Percentiles rank a stretch among this genome's conserved stretches.
Conservation (phyloP, 2,888 invertebrate species). For the Pimpla rufipes region DNA sequence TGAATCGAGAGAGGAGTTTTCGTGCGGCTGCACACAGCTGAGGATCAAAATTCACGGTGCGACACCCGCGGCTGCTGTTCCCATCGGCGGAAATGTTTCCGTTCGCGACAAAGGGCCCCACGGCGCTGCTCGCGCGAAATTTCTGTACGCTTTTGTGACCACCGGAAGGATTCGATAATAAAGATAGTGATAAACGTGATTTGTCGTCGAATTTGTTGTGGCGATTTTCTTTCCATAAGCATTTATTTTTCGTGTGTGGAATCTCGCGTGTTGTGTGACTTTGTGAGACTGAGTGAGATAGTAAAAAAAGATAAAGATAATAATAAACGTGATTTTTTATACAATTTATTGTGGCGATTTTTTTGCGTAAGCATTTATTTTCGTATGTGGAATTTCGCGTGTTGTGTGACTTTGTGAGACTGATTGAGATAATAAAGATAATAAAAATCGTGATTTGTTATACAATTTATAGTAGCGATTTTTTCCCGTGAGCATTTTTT, state of each 20-base stretch:
- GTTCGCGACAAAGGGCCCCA: slow-evolving; percentile 51
- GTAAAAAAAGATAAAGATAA: not conserved
- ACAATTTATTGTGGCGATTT: too few species aligned
- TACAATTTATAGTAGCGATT: too few species aligned
- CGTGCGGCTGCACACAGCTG: not conserved
- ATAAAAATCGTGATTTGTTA: too few species aligned
- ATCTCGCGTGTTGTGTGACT: slow-evolving; percentile 2
- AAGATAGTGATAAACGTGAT: not conserved
- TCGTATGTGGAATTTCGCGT: not conserved
- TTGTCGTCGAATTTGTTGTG: not conserved
- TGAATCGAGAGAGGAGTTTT: too few species aligned
- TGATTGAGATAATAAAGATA: too few species aligned
- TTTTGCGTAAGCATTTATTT: too few species aligned
- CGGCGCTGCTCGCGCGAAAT: slow-evolving; percentile 26
- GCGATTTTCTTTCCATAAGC: not conserved
- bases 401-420: too few species aligned
- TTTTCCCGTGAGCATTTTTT: not conserved
- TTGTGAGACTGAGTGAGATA: too few species aligned
- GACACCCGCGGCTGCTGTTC: not conserved
- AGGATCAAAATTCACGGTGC: slow-evolving; percentile 1
- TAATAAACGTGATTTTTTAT: too few species aligned
- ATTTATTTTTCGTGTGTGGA: not conserved
- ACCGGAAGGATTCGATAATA: slow-evolving; percentile 4
- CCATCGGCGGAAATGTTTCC: slow-evolving; percentile 59
- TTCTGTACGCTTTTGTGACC: slow-evolving; percentile 15